Percentiles rank a stretch among this genome's conserved stretches.
Evolutionary conservation across 2,113 vertebrate genomes (phyloP).

Genomic region (Pagrus major): DNA sequence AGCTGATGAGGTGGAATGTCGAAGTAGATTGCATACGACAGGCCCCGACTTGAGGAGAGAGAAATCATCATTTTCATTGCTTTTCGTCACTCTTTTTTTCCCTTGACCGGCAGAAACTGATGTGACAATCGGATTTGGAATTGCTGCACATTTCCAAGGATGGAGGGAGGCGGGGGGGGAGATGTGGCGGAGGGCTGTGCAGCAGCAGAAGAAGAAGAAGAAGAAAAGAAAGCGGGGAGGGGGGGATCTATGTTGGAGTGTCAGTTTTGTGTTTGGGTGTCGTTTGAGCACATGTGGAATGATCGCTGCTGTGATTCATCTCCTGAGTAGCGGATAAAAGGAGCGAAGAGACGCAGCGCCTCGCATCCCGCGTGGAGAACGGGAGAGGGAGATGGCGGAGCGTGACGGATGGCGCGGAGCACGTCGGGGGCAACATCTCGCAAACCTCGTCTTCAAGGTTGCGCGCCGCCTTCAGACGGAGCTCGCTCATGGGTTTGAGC

Average conservation of each 20-base stretch:
- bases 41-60: slow-evolving; percentile 69
- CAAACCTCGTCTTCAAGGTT: slow-evolving; percentile 59
- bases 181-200: background rate
- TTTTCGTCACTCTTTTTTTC: slow-evolving; percentile 36
- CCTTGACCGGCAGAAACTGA: slow-evolving; percentile 74
- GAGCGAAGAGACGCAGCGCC: slow-evolving; percentile 62
- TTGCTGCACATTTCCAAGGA: slow-evolving; percentile 62
- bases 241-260: slow-evolving; percentile 55
- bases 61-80: slow-evolving; percentile 74
- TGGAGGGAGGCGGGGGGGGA: background rate
- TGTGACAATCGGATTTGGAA: slow-evolving; percentile 78
- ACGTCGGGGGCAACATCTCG: slow-evolving; percentile 52
- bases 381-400: slow-evolving; percentile 53
- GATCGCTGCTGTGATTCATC: slow-evolving; percentile 67
- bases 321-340: slow-evolving; percentile 68
- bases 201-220: background rate
- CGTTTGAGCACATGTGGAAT: slow-evolving; percentile 60
- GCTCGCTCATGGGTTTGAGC: slow-evolving; percentile 23
- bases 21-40: slow-evolving; percentile 80
- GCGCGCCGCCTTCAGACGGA: slow-evolving; percentile 21
- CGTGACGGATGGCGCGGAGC: slow-evolving; percentile 68
- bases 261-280: slow-evolving; percentile 61
- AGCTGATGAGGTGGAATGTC: slow-evolving; percentile 81
- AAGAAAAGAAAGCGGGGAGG: background rate
- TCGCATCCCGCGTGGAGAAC: slow-evolving; percentile 42